Base-by-base conservation (phyloP, 2,888 invertebrate genomes). In the Diadromus collaris region DNA sequence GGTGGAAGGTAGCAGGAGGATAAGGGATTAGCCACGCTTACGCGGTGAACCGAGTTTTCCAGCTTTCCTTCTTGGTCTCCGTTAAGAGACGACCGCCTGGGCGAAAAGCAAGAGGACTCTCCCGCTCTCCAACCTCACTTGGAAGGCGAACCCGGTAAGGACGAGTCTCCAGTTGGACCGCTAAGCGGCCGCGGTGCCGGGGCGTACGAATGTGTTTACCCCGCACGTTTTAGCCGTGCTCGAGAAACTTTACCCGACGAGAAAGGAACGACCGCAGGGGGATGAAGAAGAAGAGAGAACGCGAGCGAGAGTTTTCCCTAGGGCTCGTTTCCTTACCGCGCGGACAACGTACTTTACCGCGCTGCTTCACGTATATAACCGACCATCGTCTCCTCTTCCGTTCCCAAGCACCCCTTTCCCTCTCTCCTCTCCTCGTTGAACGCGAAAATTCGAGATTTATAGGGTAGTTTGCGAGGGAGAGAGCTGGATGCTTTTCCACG, bases 131-230 rank as follows among this genome's bases (percentile, higher is more conserved):
- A n/a, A 27, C 64, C 73, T 29, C 81, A 75, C 80, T 75, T 44
- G 60, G 29, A 44, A 68, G 69, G 48, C 65, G 51, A 60, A 48
- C 41, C 54, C 54, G 41, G 44, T 51, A 24, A 21, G 63, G 41
- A 27, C 34, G 19, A 61, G 46, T 56, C 54, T 67, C 54, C 54
- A 76, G 68, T 82, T 79, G 82, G 82, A 80, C 80, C 82, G 76
- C 84, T 84, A 85, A 86, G 82, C 84, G 85, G 81, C 83, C 81
- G 78, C 79, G 78, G 65, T 61, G 68, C 75, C 60, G 44, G 38
- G 69, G 54, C 13, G 54, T 82, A 84, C 83, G 80, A 85, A 86
- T 87, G 85, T 88, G 87, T 87, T 85, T 85, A 85, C 85, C 83
- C 77, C 76, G 81, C 83, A 81, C 85, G 73, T 86, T 81, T 74